A percentile compares a stretch with the other conserved stretches of the same genome.
These are phyloP conservation scores for Miltochrista miniata DNA, from an alignment of 2,888 invertebrate species.

Conservation along the genomic window DNA sequence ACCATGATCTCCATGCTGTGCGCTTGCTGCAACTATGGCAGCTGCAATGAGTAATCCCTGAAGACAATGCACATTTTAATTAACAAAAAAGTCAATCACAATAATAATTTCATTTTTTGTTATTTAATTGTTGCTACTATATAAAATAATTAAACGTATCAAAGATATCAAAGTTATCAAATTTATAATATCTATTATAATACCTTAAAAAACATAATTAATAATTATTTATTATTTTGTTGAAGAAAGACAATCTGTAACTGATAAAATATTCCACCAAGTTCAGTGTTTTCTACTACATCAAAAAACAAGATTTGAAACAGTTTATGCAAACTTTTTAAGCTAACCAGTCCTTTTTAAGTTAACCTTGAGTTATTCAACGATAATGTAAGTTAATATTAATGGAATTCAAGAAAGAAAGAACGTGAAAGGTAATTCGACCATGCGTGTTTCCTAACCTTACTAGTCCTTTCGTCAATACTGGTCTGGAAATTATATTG, in stretches of 20 bases:
- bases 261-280: neutral
- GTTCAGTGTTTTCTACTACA: neutral
- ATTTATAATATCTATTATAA: neutral
- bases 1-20: constrained; percentile 33
- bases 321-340: neutral
- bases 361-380: neutral
- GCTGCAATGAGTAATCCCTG: constrained; percentile 23
- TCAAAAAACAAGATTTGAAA: neutral
- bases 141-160: no score
- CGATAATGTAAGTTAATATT: neutral
- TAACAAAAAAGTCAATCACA: no score
- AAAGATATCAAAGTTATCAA: no score
- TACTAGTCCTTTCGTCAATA: no score
- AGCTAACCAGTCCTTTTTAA: neutral
- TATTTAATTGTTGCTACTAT: no score
- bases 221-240: neutral
- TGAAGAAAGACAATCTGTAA: neutral
- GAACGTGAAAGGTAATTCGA: no score
- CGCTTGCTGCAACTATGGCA: constrained; percentile 30
- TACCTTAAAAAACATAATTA: neutral
- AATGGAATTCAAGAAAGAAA: no score
- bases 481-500: no score
- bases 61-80: no score
- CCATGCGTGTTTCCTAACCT: no score
- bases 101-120: no score